Percentiles rank a stretch among this genome's conserved stretches.
These are phyloP conservation scores for Micronycteris hirsuta DNA, from an alignment of 2,113 vertebrate genomes.

Conservation along the genomic window DNA sequence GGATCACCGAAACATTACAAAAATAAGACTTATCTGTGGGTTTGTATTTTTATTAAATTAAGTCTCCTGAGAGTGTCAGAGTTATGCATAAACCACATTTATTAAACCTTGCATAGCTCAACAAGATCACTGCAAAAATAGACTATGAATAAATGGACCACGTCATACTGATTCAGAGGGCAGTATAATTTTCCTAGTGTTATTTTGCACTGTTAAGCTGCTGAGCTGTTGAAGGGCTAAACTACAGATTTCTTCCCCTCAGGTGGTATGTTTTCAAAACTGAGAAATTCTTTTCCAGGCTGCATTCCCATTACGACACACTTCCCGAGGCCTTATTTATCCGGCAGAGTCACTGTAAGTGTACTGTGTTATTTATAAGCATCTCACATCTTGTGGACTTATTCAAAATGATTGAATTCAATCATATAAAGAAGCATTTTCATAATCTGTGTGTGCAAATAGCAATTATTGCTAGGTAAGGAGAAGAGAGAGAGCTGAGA, in stretches of 20 bases:
- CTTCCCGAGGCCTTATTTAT: neutral
- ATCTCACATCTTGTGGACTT: neutral
- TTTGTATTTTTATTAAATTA: conserved; percentile 64
- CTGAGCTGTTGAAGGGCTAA: neutral
- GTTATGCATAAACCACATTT: conserved; percentile 37
- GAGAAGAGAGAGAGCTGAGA: neutral
- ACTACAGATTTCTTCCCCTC: neutral
- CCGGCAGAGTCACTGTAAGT: neutral
- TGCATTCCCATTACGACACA: neutral
- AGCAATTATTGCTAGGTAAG: neutral
- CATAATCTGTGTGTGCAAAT: neutral
- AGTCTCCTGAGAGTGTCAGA: conserved; percentile 27
- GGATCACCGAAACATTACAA: conserved; percentile 42
- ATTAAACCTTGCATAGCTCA: conserved; percentile 53
- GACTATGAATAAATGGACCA: conserved; percentile 40
- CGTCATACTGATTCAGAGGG: conserved; percentile 2
- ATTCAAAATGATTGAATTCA: neutral
- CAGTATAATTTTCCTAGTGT: neutral
- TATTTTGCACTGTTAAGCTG: neutral
- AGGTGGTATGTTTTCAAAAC: neutral
- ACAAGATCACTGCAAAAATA: conserved; percentile 48
- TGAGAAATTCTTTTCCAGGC: neutral
- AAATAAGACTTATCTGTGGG: conserved; percentile 45
- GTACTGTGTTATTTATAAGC: neutral
- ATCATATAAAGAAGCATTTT: neutral